phyloP scores from a whole-genome alignment of 2,113 vertebrate genomes.

The Pantherophis guttatus region DNA sequence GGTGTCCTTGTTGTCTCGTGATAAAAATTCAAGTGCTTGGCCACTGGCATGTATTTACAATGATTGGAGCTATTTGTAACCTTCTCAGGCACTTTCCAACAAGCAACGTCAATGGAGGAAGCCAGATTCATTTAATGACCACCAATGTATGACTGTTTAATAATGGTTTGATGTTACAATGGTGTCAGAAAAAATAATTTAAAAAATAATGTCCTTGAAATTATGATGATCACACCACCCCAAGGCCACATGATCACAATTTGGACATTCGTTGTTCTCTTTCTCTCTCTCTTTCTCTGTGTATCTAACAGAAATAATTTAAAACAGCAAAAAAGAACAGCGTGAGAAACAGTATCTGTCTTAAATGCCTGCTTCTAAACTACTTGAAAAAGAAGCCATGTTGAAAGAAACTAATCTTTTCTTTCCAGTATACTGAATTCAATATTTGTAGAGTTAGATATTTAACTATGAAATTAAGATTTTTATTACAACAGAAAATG shows the following conservation, averaged over 20 bases:
- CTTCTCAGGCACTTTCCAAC: no score
- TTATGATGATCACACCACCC: no score
- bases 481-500: background rate
- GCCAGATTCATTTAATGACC: no score
- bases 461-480: background rate
- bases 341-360: background rate
- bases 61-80: no score
- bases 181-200: no score
- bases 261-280: background rate
- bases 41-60: no score
- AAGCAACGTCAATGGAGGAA: no score
- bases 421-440: background rate
- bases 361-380: background rate
- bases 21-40: background rate
- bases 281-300: slow-evolving; percentile 20
- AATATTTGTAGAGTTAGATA: background rate
- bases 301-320: background rate
- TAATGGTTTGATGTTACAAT: no score
- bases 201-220: no score
- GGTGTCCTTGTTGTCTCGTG: background rate
- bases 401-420: background rate
- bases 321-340: background rate
- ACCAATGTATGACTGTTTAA: no score
- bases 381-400: background rate
- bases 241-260: no score